phyloP scores from a whole-genome alignment of 2,797 vertebrate species.

The Xyrichtys novacula region DNA sequence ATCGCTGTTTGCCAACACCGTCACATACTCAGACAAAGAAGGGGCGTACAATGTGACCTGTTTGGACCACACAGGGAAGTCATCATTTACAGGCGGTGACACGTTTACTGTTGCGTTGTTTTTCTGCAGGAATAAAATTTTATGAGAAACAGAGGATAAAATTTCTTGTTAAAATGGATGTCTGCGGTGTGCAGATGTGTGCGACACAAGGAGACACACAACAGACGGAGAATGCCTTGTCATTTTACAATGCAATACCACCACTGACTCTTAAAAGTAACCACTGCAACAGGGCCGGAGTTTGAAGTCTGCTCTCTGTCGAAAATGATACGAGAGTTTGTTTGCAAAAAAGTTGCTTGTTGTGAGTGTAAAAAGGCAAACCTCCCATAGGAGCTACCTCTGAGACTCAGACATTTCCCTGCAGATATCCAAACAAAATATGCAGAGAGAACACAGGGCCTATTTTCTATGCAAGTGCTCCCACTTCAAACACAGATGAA shows the following conservation, averaged over 20 bases:
- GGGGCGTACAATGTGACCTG: conserved; percentile 34
- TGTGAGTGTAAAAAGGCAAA: conserved; percentile 15
- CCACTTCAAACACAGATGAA: conserved; percentile 52
- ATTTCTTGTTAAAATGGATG: conserved; percentile 35
- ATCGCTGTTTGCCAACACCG: conserved; percentile 21
- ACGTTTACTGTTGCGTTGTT: conserved; percentile 58
- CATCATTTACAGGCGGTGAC: conserved; percentile 51
- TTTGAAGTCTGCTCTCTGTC: neutral
- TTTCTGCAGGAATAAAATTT: conserved; percentile 54
- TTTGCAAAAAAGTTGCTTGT: neutral
- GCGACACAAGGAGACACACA: conserved; percentile 5
- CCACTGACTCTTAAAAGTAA: conserved; percentile 42
- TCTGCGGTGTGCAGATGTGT: neutral
- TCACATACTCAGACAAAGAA: conserved; percentile 37
- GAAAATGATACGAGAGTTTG: neutral
- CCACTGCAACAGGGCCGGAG: neutral
- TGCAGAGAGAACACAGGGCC: conserved; percentile 7
- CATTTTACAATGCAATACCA: conserved; percentile 17
- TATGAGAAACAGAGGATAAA: conserved; percentile 42
- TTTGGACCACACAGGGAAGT: conserved; percentile 39
- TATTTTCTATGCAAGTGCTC: conserved; percentile 41
- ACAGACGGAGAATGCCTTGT: conserved; percentile 21
- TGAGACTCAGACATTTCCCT: conserved; percentile 31
- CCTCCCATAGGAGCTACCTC: conserved; percentile 34
- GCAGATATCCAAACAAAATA: conserved; percentile 11